phyloP scores from a whole-genome alignment of 1,140 invertebrate genomes.

The Leptestheria dahalacensis region DNA sequence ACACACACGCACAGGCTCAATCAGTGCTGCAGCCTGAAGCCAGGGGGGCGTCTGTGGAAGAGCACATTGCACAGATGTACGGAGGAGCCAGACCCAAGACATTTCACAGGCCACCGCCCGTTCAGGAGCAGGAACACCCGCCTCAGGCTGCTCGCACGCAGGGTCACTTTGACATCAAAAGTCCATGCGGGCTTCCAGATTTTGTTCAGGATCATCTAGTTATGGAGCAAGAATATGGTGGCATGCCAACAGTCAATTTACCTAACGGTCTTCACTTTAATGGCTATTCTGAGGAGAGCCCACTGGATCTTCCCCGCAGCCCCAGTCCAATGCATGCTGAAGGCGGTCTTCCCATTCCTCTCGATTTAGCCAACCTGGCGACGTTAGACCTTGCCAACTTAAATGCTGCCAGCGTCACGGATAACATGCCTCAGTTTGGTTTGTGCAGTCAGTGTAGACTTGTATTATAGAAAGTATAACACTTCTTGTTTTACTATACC shows the following conservation, averaged over 20 bases:
- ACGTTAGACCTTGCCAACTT: constrained; percentile 6
- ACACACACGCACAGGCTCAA: too few relatives aligned
- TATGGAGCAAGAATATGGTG: constrained; percentile 34
- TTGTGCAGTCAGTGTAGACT: too few relatives aligned
- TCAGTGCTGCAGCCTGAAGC: constrained; percentile 29
- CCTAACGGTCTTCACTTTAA: background rate
- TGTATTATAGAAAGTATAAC: background rate
- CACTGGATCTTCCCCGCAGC: constrained; percentile 3
- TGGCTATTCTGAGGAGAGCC: background rate
- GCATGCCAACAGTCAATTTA: background rate
- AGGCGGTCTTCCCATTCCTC: constrained; percentile 3
- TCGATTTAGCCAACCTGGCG: constrained; percentile 5
- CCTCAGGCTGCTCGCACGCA: constrained; percentile 7
- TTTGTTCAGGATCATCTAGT: constrained; percentile 44
- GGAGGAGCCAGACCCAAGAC: constrained; percentile 39
- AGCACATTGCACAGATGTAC: constrained; percentile 21
- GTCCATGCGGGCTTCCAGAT: constrained; percentile 33
- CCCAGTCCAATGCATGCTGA: constrained; percentile 6
- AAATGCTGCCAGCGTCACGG: background rate
- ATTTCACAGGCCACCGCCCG: constrained; percentile 22
- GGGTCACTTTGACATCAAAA: constrained; percentile 5
- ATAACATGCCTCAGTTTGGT: background rate
- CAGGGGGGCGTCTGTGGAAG: constrained; percentile 28
- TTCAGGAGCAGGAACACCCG: constrained; percentile 6
- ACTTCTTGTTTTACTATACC: background rate